These are phyloP conservation scores for Lerista edwardsae DNA, from an alignment of 2,797 vertebrate genomes.

Conservation along the genomic window DNA sequence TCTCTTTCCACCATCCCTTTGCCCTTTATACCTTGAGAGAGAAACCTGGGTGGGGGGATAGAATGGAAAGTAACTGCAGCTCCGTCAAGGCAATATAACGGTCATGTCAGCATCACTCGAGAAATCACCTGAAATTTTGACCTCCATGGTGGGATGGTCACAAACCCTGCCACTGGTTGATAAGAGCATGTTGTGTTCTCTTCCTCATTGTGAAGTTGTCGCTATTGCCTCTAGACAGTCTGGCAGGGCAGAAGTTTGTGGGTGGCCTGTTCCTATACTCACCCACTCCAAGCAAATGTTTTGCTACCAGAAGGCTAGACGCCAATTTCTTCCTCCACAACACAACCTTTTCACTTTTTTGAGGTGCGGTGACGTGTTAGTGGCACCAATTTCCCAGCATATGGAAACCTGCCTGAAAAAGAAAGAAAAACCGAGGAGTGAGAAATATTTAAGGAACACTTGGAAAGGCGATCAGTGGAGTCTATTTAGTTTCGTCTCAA, in stretches of 20 bases:
- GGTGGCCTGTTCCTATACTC: constrained; percentile 25
- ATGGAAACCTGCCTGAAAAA: constrained; percentile 59
- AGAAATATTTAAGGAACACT: constrained; percentile 72
- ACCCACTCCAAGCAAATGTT: constrained; percentile 54
- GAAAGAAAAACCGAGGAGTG: constrained; percentile 35
- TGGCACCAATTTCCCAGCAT: constrained; percentile 49
- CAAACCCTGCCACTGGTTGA: background rate
- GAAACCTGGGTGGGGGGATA: too few species aligned
- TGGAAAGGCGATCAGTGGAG: constrained; percentile 67
- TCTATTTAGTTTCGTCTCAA: constrained; percentile 73
- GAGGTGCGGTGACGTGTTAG: constrained; percentile 24
- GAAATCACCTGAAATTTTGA: background rate
- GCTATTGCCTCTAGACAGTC: constrained; percentile 21
- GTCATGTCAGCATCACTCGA: too few species aligned
- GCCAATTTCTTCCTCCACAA: constrained; percentile 50
- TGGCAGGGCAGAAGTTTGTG: constrained; percentile 60
- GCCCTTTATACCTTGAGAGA: too few species aligned
- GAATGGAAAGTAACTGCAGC: too few species aligned
- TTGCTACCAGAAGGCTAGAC: background rate
- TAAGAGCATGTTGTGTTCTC: background rate
- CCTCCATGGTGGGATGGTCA: background rate
- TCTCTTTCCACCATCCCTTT: too few species aligned
- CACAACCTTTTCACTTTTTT: constrained; percentile 19
- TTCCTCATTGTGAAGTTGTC: constrained; percentile 1
- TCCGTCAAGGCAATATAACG: too few species aligned